These are phyloP conservation scores for Dasyornis broadbenti DNA, from an alignment of 2,113 vertebrate species.

Conservation along the genomic window DNA sequence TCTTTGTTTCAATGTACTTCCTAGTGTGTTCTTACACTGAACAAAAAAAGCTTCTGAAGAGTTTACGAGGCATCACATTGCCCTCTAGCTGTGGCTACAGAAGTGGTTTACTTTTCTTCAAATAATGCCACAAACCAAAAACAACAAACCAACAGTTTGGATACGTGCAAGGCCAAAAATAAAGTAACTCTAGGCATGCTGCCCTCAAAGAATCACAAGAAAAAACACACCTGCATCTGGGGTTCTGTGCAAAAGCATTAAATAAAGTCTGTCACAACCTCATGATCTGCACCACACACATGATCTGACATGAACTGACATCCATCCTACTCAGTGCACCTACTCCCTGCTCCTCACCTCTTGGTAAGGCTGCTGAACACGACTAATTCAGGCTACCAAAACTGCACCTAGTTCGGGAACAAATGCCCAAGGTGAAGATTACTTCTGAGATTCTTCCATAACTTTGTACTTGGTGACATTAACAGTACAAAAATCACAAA, in stretches of 20 bases:
- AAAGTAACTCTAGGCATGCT: not conserved
- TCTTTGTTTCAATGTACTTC: not conserved
- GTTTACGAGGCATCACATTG: not conserved
- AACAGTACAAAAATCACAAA: not conserved
- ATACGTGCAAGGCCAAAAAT: not conserved
- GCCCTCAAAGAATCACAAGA: not conserved
- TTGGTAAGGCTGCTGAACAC: not conserved
- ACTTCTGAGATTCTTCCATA: not conserved
- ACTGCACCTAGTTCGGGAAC: not conserved
- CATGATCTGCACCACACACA: not conserved
- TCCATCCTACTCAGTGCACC: not conserved
- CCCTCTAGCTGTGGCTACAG: constrained; percentile 23
- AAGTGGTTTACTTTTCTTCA: not conserved
- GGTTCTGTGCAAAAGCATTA: not conserved
- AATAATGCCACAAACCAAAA: not conserved
- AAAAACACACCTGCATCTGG: not conserved
- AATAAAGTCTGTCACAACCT: not conserved
- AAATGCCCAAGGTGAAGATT: not conserved
- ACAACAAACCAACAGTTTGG: not conserved
- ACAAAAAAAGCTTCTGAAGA: not conserved
- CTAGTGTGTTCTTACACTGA: not conserved
- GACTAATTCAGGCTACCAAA: not conserved
- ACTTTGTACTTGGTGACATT: not conserved
- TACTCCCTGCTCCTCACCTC: not conserved
- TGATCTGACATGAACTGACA: not conserved